phyloP scores from a whole-genome alignment of 2,888 invertebrate genomes.

The Dromius quadrimaculatus region DNA sequence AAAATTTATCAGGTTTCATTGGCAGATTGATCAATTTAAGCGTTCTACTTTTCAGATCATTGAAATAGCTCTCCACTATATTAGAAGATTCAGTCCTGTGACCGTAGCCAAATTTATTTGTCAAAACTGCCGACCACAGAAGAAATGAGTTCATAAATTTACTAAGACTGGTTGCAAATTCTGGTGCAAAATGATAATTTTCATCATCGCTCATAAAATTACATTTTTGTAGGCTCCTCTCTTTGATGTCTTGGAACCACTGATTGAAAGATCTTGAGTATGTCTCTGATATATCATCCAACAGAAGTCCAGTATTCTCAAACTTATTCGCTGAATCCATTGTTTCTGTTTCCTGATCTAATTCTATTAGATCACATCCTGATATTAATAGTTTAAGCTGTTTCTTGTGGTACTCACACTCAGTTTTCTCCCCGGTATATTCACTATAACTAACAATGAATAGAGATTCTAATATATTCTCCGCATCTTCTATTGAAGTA shows the following conservation, averaged over 20 bases:
- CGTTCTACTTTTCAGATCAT: too few relatives aligned
- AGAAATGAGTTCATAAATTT: constrained; percentile 10
- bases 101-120: constrained; percentile 3
- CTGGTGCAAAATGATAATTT: constrained; percentile 20
- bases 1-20: too few relatives aligned
- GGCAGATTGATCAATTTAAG: too few relatives aligned
- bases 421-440: constrained; percentile 1
- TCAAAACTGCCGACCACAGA: not conserved
- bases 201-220: not conserved
- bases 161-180: not conserved
- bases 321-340: not conserved
- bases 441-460: constrained; percentile 15
- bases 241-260: not conserved
- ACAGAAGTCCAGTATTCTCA: not conserved
- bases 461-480: not conserved
- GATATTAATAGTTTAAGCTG: constrained; percentile 2
- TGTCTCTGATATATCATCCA: not conserved
- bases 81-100: too few relatives aligned
- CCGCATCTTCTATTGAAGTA: constrained; percentile 4
- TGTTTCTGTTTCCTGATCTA: not conserved
- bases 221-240: not conserved
- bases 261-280: not conserved
- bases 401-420: constrained; percentile 7
- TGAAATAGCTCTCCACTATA: too few relatives aligned
- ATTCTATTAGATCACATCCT: not conserved